Conservation (phyloP, 2,113 vertebrate genomes). For the Pandion haliaetus region DNA sequence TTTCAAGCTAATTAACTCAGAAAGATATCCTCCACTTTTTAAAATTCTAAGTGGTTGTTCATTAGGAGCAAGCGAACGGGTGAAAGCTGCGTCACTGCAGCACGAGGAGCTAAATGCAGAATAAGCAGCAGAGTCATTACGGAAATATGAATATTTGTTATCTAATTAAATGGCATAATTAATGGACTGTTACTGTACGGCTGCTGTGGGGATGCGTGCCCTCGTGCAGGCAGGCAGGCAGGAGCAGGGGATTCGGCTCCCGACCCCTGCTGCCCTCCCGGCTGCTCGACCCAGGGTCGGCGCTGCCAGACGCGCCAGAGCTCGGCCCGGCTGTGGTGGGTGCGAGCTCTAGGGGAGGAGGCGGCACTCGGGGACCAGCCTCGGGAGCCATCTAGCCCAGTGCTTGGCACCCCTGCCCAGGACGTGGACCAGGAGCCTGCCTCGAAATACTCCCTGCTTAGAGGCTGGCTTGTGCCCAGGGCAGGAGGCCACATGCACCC, state of each 20-base stretch:
- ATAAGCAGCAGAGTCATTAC: slow-evolving; percentile 46
- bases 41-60: slow-evolving; percentile 79
- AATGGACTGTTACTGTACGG: neutral
- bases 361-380: neutral
- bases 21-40: slow-evolving; percentile 82
- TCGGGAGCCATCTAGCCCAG: accelerated
- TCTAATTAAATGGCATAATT: slow-evolving; percentile 69
- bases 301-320: accelerated
- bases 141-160: slow-evolving; percentile 70
- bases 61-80: slow-evolving; percentile 68
- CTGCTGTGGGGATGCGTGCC: neutral
- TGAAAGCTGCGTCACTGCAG: slow-evolving; percentile 63
- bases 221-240: neutral
- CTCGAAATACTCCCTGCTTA: neutral
- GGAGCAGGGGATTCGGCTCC: accelerated
- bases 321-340: accelerated
- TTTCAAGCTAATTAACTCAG: slow-evolving; percentile 84
- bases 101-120: slow-evolving; percentile 60
- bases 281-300: accelerated
- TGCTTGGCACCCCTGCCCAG: neutral
- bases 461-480: neutral
- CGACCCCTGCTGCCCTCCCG: accelerated
- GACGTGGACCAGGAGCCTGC: neutral
- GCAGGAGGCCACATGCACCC: neutral
- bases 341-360: neutral